Evolutionary conservation across 2,888 invertebrate species (phyloP).

Genomic region (Lycia hirtaria): DNA sequence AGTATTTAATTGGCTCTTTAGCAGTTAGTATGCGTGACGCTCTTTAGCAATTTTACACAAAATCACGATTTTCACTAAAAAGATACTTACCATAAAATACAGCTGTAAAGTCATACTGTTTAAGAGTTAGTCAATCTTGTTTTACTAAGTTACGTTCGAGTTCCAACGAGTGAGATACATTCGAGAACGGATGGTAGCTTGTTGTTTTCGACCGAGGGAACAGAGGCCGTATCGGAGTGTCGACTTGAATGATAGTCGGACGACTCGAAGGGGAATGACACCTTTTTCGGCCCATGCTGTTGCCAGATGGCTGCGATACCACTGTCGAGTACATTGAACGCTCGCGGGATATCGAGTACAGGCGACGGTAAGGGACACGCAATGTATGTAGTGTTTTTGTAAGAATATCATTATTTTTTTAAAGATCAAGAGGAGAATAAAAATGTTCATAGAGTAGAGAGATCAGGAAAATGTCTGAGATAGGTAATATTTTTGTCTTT

Average conservation of each 20-base stretch:
- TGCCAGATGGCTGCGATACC: constrained; percentile 56
- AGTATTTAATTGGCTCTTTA: no score
- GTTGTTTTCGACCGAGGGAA: constrained; percentile 49
- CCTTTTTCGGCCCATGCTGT: constrained; percentile 59
- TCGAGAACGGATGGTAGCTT: constrained; percentile 44
- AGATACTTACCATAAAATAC: neutral
- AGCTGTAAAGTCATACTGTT: no score
- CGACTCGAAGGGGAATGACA: constrained; percentile 61
- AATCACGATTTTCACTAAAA: no score
- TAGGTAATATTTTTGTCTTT: neutral
- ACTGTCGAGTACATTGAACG: constrained; percentile 46
- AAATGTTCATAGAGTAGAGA: neutral
- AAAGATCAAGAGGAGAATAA: neutral
- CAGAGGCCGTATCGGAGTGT: constrained; percentile 50
- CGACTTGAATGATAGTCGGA: constrained; percentile 58
- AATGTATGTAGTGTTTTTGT: constrained; percentile 37
- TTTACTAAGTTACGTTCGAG: neutral
- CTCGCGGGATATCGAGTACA: neutral
- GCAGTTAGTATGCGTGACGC: no score
- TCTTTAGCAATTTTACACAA: no score
- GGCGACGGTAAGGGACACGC: constrained; percentile 21
- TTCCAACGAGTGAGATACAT: constrained; percentile 21
- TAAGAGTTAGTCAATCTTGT: no score
- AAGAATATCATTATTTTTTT: neutral
- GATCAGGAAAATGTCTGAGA: neutral